Conservation (phyloP, 1,140 invertebrate genomes). For the Leptopilina boulardi region DNA sequence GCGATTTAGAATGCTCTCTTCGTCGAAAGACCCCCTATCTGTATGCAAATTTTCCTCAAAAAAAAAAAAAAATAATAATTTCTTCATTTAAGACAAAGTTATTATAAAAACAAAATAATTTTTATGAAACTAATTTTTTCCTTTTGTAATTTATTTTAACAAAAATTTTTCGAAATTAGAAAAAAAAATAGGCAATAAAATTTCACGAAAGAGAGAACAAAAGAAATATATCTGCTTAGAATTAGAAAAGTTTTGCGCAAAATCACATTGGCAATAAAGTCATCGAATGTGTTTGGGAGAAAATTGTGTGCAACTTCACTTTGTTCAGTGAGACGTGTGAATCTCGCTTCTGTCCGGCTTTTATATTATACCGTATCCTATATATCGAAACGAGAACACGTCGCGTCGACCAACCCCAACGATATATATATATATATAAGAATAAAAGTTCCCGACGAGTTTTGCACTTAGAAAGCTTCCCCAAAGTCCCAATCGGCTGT, state of each 20-base stretch:
- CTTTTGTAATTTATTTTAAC: background rate
- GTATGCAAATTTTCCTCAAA: conserved; percentile 24
- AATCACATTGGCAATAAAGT: conserved; percentile 25
- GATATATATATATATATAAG: background rate
- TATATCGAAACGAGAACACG: conserved; percentile 28
- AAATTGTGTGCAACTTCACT: conserved; percentile 9
- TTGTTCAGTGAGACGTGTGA: conserved; percentile 29
- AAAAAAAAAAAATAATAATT: background rate
- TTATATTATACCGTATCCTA: conserved; percentile 10
- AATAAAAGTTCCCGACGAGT: conserved; percentile 19
- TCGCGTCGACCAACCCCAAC: background rate
- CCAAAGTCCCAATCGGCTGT: conserved; percentile 46
- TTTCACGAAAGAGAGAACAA: background rate
- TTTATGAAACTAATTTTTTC: no score
- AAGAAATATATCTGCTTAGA: background rate
- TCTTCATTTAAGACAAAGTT: no score
- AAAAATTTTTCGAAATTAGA: no score
- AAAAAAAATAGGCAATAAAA: background rate
- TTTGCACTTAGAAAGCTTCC: conserved; percentile 59
- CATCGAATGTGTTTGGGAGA: background rate
- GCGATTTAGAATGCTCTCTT: conserved; percentile 4
- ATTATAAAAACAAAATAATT: no score
- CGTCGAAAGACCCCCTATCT: background rate
- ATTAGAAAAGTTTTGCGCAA: conserved; percentile 28
- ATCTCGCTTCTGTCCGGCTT: conserved; percentile 17